Conservation (phyloP, 1,140 invertebrate species). For the Elysia chlorotica region DNA sequence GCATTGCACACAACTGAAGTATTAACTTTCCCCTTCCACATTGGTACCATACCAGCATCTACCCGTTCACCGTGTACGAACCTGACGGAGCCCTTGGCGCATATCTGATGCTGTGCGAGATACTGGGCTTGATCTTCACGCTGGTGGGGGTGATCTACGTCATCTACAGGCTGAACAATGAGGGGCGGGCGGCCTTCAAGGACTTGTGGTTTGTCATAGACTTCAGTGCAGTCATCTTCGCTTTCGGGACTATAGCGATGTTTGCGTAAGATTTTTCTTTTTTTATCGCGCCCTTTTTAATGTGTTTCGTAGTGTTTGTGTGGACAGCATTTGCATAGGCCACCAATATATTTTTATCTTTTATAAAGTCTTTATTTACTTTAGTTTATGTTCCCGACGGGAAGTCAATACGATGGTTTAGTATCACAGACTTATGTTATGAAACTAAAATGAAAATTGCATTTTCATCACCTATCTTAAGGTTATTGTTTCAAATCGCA, state of each 20-base stretch:
- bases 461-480: no score
- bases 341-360: no score
- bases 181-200: not conserved
- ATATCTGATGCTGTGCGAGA: constrained; percentile 4
- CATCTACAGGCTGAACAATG: not conserved
- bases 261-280: constrained; percentile 43
- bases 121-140: not conserved
- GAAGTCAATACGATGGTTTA: no score
- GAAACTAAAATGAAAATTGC: no score
- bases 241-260: constrained; percentile 31
- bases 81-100: not conserved
- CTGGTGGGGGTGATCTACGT: not conserved
- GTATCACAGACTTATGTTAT: no score
- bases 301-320: no score
- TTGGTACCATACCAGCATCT: constrained; percentile 2
- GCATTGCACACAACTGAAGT: constrained; percentile 1
- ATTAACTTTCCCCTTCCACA: not conserved
- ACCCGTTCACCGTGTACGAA: constrained; percentile 9
- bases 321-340: no score
- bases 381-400: no score
- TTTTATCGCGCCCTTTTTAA: no score
- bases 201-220: constrained; percentile 20
- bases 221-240: not conserved
- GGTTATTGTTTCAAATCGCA: no score
- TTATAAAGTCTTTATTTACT: no score